Conservation (phyloP, 2,888 invertebrate genomes). For the Pterostichus niger region DNA sequence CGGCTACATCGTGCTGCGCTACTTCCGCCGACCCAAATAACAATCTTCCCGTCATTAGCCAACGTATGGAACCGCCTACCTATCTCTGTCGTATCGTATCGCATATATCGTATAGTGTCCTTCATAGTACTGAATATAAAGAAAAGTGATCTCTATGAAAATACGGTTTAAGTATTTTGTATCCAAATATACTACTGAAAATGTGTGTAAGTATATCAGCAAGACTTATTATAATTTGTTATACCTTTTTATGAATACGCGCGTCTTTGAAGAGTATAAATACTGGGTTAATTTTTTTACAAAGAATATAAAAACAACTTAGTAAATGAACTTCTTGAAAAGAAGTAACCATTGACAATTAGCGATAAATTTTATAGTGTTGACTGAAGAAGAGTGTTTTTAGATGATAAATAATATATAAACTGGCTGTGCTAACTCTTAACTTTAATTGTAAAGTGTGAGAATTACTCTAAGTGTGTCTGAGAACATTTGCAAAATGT, state of each 20-base stretch:
- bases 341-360: constrained; percentile 44
- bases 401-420: constrained; percentile 59
- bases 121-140: constrained; percentile 60
- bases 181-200: constrained; percentile 61
- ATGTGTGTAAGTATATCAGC: constrained; percentile 33
- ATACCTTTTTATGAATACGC: constrained; percentile 49
- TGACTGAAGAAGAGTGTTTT: constrained; percentile 64
- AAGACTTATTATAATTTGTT: constrained; percentile 56
- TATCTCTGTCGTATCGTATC: constrained; percentile 25
- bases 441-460: constrained; percentile 66
- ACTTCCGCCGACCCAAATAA: constrained; percentile 84
- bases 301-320: constrained; percentile 23
- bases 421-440: constrained; percentile 66
- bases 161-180: constrained; percentile 66
- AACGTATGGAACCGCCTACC: not conserved
- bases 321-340: constrained; percentile 34
- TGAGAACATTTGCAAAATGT: constrained; percentile 61
- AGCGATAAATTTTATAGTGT: constrained; percentile 66
- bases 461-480: constrained; percentile 61
- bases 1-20: constrained; percentile 87
- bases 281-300: constrained; percentile 38
- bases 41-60: constrained; percentile 67
- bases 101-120: constrained; percentile 42
- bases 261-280: constrained; percentile 23
- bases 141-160: constrained; percentile 65